Base-by-base conservation (phyloP, 1,140 invertebrate species). In the Hylyphantes graminicola region DNA sequence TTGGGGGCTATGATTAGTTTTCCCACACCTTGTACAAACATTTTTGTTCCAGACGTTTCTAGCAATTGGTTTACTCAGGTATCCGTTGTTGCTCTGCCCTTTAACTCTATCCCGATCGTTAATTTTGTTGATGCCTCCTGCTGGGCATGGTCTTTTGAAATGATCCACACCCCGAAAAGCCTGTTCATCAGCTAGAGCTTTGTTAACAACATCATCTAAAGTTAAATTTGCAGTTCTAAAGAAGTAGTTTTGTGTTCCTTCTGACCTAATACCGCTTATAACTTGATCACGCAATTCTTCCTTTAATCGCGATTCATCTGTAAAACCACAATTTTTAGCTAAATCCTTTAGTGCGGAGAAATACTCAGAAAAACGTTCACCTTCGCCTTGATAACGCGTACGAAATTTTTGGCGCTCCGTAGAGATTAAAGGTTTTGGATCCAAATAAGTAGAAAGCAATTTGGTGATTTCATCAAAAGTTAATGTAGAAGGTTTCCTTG, bases 151-250 rank as follows among this genome's bases (percentile, higher is more conserved):
- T 61, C 57, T 61, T 61, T 61, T 61, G 17, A 61, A 61, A 61
- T 61, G 57, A 61, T 61, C 57, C 6, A 61, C 57, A 61, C 57
- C 57, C 12, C 6, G 57, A 61, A 61, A 61, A 61, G 57, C 57
- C 57, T 61, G 57, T 61, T 61, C 57, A 61, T 61, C 57, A 61
- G 57, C 57, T 61, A 61, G 17, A 61, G 57, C 57, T 61, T 61
- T 61, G 57, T 61, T 61, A 61, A 61, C 57, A 6, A 35, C 35
- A 35, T 35, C 35, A 35, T 35, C 35, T 35, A 35, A 35, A 35
- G 35, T 35, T 35, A 35, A 35, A 35, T 35, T 35, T 35, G 35
- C 35, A 35, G 35, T 35, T 35, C 35, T 35, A 35, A 35, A 35
- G 57, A 12, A 12, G n/a, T 15, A 61, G 17, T 61, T 17, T 61